phyloP scores from a whole-genome alignment of 2,113 vertebrate species.

The Mugil cephalus region DNA sequence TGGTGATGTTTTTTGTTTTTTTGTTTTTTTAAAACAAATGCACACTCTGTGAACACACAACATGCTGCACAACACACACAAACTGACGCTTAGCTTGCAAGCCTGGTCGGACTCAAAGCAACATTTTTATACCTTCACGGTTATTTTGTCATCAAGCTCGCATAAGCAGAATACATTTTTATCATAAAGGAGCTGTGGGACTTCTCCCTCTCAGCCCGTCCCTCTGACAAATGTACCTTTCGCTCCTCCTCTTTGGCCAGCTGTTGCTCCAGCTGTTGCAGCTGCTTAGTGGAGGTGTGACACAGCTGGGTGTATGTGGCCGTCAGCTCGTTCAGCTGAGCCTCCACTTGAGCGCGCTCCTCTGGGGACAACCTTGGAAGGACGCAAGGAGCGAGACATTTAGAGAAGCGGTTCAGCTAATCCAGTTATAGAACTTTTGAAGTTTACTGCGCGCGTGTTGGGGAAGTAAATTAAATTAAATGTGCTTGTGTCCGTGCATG shows the following conservation, averaged over 20 bases:
- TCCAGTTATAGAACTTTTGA: no score
- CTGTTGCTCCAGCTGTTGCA: slow-evolving; percentile 93
- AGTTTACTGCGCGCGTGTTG: background rate
- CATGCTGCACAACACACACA: slow-evolving; percentile 71
- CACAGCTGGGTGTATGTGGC: slow-evolving; percentile 91
- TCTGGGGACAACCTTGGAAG: slow-evolving; percentile 87
- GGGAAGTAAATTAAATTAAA: background rate
- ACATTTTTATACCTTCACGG: slow-evolving; percentile 21
- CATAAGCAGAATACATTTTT: background rate
- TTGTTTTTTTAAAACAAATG: slow-evolving; percentile 62
- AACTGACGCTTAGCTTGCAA: slow-evolving; percentile 47
- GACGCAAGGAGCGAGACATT: background rate
- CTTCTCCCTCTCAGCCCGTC: background rate
- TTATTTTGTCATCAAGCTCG: slow-evolving; percentile 19
- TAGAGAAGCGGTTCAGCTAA: no score
- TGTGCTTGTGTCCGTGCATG: no score
- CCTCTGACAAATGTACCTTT: slow-evolving; percentile 87
- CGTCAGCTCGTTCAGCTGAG: slow-evolving; percentile 87
- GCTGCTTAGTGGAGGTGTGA: slow-evolving; percentile 87
- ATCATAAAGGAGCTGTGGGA: background rate
- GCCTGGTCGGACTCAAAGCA: slow-evolving; percentile 37
- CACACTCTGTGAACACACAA: slow-evolving; percentile 76
- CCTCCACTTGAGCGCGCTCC: slow-evolving; percentile 88
- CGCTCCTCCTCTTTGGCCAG: slow-evolving; percentile 92
- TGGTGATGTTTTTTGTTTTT: slow-evolving; percentile 71